Conservation (phyloP, 1,140 invertebrate genomes). For the Drosophila bocki region DNA sequence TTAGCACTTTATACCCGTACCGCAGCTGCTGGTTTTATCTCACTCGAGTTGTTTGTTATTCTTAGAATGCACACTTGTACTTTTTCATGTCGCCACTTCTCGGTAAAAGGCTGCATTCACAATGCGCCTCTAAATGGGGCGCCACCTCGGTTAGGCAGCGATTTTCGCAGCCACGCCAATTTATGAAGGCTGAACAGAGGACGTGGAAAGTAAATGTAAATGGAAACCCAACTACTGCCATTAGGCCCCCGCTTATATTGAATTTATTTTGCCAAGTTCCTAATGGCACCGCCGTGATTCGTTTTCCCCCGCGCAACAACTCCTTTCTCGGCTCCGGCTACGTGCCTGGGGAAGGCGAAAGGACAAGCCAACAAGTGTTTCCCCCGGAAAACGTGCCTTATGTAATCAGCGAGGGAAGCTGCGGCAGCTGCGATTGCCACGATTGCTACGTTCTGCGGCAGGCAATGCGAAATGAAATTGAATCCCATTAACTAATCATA, state of each 20-base stretch:
- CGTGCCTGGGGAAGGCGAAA: slow-evolving; percentile 12
- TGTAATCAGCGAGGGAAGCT: slow-evolving; percentile 44
- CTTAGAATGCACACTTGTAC: slow-evolving; percentile 51
- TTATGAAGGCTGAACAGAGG: slow-evolving; percentile 24
- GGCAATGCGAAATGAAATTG: slow-evolving; percentile 70
- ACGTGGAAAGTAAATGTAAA: slow-evolving; percentile 24
- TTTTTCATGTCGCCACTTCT: slow-evolving; percentile 42
- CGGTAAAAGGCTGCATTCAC: slow-evolving; percentile 30
- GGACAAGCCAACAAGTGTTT: slow-evolving; percentile 53
- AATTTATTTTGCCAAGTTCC: slow-evolving; percentile 64
- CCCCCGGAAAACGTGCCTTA: slow-evolving; percentile 44
- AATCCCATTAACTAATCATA: slow-evolving; percentile 80
- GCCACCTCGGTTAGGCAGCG: slow-evolving; percentile 50
- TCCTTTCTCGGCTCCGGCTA: slow-evolving; percentile 19
- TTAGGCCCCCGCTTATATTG: slow-evolving; percentile 50
- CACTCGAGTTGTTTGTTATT: slow-evolving; percentile 60
- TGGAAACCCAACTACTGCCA: slow-evolving; percentile 46
- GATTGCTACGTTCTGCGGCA: slow-evolving; percentile 46
- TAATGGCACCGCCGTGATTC: slow-evolving; percentile 69
- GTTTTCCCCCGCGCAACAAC: slow-evolving; percentile 16
- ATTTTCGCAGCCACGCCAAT: slow-evolving; percentile 42
- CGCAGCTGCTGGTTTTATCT: slow-evolving; percentile 42
- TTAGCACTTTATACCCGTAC: slow-evolving; percentile 33
- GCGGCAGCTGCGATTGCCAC: slow-evolving; percentile 44
- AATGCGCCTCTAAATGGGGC: slow-evolving; percentile 28